A percentile compares a stretch with the other conserved stretches of the same genome.
phyloP scores from a whole-genome alignment of 2,797 vertebrate species.

The Anabacerthia variegaticeps region DNA sequence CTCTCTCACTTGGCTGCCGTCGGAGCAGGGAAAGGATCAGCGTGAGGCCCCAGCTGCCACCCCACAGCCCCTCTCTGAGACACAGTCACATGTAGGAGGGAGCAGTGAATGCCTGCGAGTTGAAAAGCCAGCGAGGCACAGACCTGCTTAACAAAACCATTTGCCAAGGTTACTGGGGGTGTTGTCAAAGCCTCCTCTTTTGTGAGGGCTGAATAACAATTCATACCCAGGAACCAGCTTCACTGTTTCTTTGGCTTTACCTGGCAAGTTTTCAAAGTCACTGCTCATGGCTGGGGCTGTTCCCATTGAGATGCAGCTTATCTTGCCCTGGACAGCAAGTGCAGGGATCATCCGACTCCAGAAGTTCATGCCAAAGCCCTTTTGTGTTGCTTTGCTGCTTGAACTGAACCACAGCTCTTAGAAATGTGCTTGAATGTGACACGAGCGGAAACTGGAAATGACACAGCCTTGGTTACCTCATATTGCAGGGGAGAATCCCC shows the following conservation, averaged over 20 bases:
- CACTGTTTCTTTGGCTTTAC: conserved; percentile 36
- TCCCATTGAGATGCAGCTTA: conserved; percentile 32
- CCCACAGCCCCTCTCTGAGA: conserved; percentile 15
- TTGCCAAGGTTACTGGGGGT: conserved; percentile 63
- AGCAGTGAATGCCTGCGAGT: conserved; percentile 53
- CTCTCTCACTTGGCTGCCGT: neutral
- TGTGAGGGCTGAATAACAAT: conserved; percentile 61
- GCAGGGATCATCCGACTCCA: neutral
- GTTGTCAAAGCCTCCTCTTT: conserved; percentile 57
- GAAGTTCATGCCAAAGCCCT: conserved; percentile 22
- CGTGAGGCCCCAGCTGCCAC: conserved; percentile 42
- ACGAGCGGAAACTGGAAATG: neutral
- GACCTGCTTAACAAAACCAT: conserved; percentile 66
- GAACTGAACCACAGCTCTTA: neutral
- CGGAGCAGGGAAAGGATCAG: conserved; percentile 28
- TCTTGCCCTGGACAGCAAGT: conserved; percentile 45
- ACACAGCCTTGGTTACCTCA: conserved; percentile 7
- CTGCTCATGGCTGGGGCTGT: conserved; percentile 18
- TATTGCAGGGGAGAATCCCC: neutral
- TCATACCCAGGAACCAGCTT: conserved; percentile 18
- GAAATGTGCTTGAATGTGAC: neutral
- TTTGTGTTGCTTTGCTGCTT: conserved; percentile 18
- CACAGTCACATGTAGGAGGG: conserved; percentile 42
- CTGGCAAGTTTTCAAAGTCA: conserved; percentile 67
- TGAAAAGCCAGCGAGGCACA: conserved; percentile 56